A percentile compares a stretch with the other conserved stretches of the same genome.
Conservation (phyloP, 1,140 invertebrate species). For the Drosophila pallidifrons region DNA sequence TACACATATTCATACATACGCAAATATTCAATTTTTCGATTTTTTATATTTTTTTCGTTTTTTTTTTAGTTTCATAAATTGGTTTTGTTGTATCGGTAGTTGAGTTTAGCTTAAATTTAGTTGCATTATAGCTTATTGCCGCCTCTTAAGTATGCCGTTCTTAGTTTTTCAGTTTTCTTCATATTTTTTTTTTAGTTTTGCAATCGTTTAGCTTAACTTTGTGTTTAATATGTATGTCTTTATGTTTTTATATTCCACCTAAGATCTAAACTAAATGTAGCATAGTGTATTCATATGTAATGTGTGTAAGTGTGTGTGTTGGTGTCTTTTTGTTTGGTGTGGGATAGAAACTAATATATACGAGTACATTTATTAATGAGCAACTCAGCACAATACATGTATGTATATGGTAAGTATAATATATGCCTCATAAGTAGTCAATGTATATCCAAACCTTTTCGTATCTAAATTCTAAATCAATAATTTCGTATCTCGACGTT, state of each 20-base stretch:
- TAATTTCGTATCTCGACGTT: slow-evolving; percentile 58
- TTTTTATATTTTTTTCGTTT: slow-evolving; percentile 28
- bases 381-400: slow-evolving; percentile 63
- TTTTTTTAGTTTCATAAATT: slow-evolving; percentile 21
- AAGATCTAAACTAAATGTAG: slow-evolving; percentile 79
- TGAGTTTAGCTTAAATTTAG: slow-evolving; percentile 63
- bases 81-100: slow-evolving; percentile 45
- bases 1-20: slow-evolving; percentile 53
- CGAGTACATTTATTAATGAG: slow-evolving; percentile 67
- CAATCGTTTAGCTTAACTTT: slow-evolving; percentile 57
- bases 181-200: slow-evolving; percentile 24
- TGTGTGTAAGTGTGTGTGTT: slow-evolving; percentile 42
- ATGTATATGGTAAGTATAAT: slow-evolving; percentile 42
- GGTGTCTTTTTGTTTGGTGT: slow-evolving; percentile 31
- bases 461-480: slow-evolving; percentile 71
- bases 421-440: slow-evolving; percentile 57
- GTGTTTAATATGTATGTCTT: slow-evolving; percentile 61
- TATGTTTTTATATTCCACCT: slow-evolving; percentile 58
- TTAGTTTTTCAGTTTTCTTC: slow-evolving; percentile 33
- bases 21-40: slow-evolving; percentile 52
- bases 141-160: slow-evolving; percentile 78
- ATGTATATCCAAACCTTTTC: slow-evolving; percentile 71
- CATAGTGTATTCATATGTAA: slow-evolving; percentile 51
- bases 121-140: slow-evolving; percentile 80
- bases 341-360: slow-evolving; percentile 59